Conservation (phyloP, 2,113 vertebrate species). For the Chunga burmeisteri region DNA sequence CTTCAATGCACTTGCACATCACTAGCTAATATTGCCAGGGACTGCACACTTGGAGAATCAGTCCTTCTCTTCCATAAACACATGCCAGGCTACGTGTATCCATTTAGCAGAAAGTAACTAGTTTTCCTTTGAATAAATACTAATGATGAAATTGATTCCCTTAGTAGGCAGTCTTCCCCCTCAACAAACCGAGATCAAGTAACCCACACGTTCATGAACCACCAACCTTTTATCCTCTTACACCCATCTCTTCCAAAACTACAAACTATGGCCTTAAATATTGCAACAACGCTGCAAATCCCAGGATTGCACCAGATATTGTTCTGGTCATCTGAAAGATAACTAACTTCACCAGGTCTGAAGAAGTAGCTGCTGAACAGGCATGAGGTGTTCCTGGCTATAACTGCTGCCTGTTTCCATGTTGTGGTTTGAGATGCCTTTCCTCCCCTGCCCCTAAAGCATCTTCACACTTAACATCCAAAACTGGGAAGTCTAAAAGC, state of each 20-base stretch:
- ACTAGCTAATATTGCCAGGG: not conserved
- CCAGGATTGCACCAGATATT: not conserved
- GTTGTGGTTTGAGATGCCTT: not conserved
- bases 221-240: not conserved
- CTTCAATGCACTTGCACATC: not conserved
- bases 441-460: not conserved
- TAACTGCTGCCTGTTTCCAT: not conserved
- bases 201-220: not conserved
- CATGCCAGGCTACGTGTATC: accelerated
- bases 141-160: not conserved
- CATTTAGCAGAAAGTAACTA: not conserved
- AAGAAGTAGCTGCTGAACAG: not conserved
- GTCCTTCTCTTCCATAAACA: not conserved
- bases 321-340: not conserved
- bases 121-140: not conserved
- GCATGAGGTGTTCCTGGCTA: not conserved
- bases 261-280: not conserved
- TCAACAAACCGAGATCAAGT: not conserved
- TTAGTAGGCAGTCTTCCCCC: not conserved
- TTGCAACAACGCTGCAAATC: not conserved
- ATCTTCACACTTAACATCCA: not conserved
- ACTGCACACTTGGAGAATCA: not conserved
- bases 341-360: not conserved
- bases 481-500: not conserved
- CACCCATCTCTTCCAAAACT: not conserved